Conservation (phyloP, 2,113 vertebrate genomes). For the Albula goreensis region DNA sequence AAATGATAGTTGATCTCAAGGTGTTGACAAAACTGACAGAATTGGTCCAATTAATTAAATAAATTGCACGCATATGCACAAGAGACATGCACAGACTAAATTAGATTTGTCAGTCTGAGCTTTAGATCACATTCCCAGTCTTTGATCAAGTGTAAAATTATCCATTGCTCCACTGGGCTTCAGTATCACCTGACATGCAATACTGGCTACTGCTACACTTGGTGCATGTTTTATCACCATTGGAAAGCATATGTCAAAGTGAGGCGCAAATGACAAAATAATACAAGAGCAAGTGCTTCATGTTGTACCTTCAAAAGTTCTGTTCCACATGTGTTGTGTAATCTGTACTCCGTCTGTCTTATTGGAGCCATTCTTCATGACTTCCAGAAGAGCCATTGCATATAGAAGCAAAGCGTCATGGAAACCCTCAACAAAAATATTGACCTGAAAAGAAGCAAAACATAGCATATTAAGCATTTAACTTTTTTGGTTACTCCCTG, state of each 20-base stretch:
- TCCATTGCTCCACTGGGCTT: constrained; percentile 7
- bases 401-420: constrained; percentile 93
- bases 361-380: constrained; percentile 80
- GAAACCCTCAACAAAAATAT: constrained; percentile 98
- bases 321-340: constrained; percentile 87
- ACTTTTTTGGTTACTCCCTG: no score
- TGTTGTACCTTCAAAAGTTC: constrained; percentile 90
- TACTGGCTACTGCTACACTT: no score
- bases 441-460: constrained; percentile 72
- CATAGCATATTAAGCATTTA: background rate
- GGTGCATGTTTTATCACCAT: no score
- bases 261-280: no score
- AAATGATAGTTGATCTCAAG: background rate
- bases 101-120: background rate
- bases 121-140: no score
- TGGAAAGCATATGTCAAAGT: no score
- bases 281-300: background rate
- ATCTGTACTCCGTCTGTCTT: constrained; percentile 89
- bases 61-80: constrained; percentile 1
- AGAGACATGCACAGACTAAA: background rate
- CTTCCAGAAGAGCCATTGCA: constrained; percentile 85
- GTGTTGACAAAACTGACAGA: background rate
- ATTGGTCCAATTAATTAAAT: constrained; percentile 21
- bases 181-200: background rate
- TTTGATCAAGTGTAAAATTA: background rate